phyloP scores from a whole-genome alignment of 2,797 vertebrate species.

The Sebastes itinus region DNA sequence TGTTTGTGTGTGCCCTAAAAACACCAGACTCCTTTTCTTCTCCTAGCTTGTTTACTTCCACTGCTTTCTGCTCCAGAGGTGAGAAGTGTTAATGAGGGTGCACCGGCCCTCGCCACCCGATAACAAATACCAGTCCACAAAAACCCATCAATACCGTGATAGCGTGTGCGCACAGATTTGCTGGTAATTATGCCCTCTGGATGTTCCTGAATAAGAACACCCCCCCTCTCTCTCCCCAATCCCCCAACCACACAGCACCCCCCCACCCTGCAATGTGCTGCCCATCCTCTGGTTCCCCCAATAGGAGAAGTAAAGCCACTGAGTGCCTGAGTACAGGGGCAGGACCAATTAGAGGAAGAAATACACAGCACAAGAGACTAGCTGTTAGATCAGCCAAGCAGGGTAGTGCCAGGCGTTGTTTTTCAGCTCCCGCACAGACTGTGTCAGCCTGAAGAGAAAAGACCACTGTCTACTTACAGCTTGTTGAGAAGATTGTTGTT shows the following conservation, averaged over 20 bases:
- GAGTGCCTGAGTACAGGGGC: conserved; percentile 33
- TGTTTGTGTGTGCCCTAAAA: conserved; percentile 1
- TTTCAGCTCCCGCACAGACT: conserved; percentile 32
- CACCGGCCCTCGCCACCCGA: conserved; percentile 39
- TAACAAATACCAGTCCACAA: conserved; percentile 62
- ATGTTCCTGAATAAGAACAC: conserved; percentile 43
- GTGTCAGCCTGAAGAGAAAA: conserved; percentile 48
- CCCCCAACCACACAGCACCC: background rate
- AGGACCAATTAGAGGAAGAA: conserved; percentile 72
- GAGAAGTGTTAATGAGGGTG: conserved; percentile 76
- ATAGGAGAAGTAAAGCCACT: conserved; percentile 26
- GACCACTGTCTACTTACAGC: conserved; percentile 26
- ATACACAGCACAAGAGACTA: conserved; percentile 47
- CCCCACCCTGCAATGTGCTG: background rate
- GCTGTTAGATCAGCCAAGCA: conserved; percentile 61
- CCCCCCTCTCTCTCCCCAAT: background rate
- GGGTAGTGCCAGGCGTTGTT: conserved; percentile 41
- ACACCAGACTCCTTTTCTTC: conserved; percentile 20
- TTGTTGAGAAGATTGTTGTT: conserved; percentile 42
- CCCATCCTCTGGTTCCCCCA: conserved; percentile 31
- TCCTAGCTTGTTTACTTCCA: conserved; percentile 61
- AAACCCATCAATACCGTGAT: conserved; percentile 63
- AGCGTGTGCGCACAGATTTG: conserved; percentile 43
- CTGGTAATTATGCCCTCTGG: conserved; percentile 73
- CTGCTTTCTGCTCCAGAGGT: conserved; percentile 62